These are phyloP conservation scores for Sarcophaga subvicina DNA, from an alignment of 2,888 invertebrate species.

Conservation along the genomic window DNA sequence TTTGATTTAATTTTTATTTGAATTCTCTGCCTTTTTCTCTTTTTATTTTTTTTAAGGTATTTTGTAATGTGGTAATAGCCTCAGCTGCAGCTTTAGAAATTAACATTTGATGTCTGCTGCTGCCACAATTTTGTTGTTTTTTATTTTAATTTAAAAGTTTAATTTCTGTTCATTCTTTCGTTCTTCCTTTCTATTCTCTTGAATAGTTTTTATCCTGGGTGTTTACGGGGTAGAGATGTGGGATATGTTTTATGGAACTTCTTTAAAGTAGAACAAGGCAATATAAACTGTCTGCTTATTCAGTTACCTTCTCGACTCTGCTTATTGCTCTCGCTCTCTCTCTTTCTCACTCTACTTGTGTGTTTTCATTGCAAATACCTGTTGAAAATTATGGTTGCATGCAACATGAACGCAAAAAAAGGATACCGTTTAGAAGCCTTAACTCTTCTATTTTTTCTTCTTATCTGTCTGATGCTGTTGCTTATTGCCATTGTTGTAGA, in stretches of 20 bases:
- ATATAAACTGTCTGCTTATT: too few species aligned
- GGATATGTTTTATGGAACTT: too few species aligned
- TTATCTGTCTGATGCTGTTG: not conserved
- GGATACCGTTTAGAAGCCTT: not conserved
- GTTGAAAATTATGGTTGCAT: constrained; percentile 38
- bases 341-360: not conserved
- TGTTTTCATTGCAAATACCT: constrained; percentile 19
- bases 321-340: too few species aligned
- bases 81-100: constrained; percentile 17
- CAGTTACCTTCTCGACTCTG: too few species aligned
- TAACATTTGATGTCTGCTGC: constrained; percentile 68
- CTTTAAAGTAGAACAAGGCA: too few species aligned
- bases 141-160: constrained; percentile 67
- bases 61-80: too few species aligned
- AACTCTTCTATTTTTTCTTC: not conserved
- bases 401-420: not conserved
- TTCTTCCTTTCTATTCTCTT: too few species aligned
- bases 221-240: too few species aligned
- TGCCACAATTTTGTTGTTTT: constrained; percentile 48
- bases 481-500: not conserved
- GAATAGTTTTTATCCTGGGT: too few species aligned
- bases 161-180: too few species aligned
- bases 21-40: not conserved
- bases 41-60: too few species aligned
- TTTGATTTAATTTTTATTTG: not conserved